phyloP scores from a whole-genome alignment of 1,140 invertebrate species.

The Saccostrea cuccullata region DNA sequence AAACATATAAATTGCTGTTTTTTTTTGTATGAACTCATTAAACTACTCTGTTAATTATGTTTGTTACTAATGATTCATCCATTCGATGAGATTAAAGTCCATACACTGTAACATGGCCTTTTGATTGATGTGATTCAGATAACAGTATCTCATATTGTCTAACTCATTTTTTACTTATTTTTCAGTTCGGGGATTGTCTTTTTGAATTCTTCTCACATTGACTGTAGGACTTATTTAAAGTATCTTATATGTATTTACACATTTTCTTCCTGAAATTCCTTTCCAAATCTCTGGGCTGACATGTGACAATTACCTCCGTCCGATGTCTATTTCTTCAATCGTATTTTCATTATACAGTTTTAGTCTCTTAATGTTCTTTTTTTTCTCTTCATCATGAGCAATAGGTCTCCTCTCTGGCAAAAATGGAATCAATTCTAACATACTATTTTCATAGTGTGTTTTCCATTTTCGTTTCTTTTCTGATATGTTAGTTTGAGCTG shows the following conservation, averaged over 20 bases:
- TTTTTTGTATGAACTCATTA: neutral
- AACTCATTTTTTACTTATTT: neutral
- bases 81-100: neutral
- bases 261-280: neutral
- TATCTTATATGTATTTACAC: constrained; percentile 4
- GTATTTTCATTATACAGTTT: too few species aligned
- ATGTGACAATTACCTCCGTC: too few species aligned
- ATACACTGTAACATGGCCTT: neutral
- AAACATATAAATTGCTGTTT: neutral
- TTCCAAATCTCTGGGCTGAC: neutral
- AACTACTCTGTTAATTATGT: neutral
- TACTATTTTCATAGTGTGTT: too few species aligned
- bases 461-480: too few species aligned
- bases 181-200: neutral
- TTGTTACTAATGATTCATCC: neutral
- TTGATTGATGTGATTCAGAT: neutral
- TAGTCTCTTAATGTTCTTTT: too few species aligned
- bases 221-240: neutral
- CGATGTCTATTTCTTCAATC: too few species aligned
- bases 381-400: too few species aligned
- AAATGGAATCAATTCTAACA: too few species aligned
- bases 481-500: too few species aligned
- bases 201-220: neutral
- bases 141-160: neutral
- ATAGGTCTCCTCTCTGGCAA: too few species aligned